phyloP scores from a whole-genome alignment of 64 coral and sea anemone species.

The Stichodactyla mertensii region DNA sequence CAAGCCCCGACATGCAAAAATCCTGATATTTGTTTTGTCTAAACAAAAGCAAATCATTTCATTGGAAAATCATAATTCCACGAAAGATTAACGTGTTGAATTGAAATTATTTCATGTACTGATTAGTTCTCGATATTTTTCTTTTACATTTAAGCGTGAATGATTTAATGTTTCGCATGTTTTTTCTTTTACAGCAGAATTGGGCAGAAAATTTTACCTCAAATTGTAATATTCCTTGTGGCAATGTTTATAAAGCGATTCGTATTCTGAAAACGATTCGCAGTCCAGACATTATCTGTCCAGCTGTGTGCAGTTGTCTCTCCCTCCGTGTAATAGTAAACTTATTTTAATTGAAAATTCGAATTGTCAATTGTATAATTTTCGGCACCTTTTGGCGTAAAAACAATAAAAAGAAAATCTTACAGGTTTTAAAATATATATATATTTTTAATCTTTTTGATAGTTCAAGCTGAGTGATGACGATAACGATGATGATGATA shows the following conservation, averaged over 20 bases:
- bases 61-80: background rate
- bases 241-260: background rate
- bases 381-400: background rate
- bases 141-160: background rate
- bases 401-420: background rate
- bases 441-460: background rate
- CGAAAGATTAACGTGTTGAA: background rate
- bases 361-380: background rate
- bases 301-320: background rate
- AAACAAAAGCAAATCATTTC: background rate
- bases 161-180: background rate
- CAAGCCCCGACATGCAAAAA: constrained; percentile 4
- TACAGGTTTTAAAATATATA: no score
- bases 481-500: background rate
- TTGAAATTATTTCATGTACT: background rate
- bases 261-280: background rate
- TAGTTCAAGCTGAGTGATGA: background rate
- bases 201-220: background rate
- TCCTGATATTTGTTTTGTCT: constrained; percentile 1
- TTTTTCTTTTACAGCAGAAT: background rate
- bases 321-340: background rate
- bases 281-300: background rate
- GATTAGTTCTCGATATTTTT: background rate
- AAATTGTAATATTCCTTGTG: background rate
- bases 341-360: background rate